Evolutionary conservation across 2,113 vertebrate species (phyloP).

Genomic region (Acanthisitta chloris): DNA sequence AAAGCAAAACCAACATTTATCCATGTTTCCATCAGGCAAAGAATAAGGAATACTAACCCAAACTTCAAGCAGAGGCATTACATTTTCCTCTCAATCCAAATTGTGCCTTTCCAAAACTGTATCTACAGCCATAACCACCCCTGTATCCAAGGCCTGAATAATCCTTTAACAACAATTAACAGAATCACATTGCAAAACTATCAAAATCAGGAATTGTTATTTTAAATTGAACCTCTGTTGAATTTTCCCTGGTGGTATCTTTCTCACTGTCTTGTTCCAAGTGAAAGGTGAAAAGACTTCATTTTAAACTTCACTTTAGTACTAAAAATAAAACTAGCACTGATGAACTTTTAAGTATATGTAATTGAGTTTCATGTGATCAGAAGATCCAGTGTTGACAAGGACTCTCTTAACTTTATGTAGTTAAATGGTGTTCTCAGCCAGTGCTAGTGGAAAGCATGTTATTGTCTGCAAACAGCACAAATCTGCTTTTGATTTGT

Average conservation of each 20-base stretch:
- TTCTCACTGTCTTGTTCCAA: background rate
- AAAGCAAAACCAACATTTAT: background rate
- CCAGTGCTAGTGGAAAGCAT: background rate
- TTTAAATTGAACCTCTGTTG: background rate
- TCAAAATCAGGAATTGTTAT: background rate
- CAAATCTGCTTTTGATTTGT: background rate
- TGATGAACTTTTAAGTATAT: background rate
- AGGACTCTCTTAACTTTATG: background rate
- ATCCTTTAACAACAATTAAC: background rate
- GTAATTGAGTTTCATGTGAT: background rate
- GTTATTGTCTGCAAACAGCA: background rate
- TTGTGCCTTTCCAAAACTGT: background rate
- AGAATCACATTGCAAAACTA: background rate
- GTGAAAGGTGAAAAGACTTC: background rate
- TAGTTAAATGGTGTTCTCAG: background rate
- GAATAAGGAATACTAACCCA: background rate
- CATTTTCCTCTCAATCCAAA: background rate
- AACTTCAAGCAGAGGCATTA: background rate
- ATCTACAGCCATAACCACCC: background rate
- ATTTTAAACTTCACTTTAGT: background rate
- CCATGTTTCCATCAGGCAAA: background rate
- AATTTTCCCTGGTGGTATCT: background rate
- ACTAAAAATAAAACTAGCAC: constrained; percentile 25
- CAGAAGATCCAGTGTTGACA: background rate
- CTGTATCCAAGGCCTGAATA: background rate